These are phyloP conservation scores for Himalopsyche phryganea DNA, from an alignment of 1,140 invertebrate genomes.

Conservation along the genomic window DNA sequence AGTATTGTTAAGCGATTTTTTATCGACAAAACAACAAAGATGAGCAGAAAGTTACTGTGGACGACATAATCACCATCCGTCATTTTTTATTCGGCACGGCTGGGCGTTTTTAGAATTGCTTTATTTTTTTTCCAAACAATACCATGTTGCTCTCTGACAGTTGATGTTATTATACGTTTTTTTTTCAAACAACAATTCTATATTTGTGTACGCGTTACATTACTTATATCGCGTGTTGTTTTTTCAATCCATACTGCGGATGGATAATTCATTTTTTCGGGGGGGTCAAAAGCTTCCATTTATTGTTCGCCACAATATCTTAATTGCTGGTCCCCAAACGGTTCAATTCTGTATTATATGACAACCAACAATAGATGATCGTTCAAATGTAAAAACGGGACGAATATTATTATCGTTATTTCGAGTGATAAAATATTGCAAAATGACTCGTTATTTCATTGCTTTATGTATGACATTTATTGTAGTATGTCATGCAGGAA, in stretches of 20 bases:
- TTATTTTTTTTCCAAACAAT: too few relatives aligned
- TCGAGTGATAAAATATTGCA: too few relatives aligned
- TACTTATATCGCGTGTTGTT: conserved; percentile 1
- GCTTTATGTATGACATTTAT: too few relatives aligned
- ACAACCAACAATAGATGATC: too few relatives aligned
- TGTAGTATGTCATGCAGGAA: too few relatives aligned
- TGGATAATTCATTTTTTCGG: conserved; percentile 20
- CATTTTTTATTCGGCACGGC: conserved; percentile 3
- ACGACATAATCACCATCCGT: conserved; percentile 5
- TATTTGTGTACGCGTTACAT: too few relatives aligned
- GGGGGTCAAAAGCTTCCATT: conserved; percentile 18
- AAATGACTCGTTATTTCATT: too few relatives aligned
- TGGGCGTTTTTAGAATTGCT: not conserved
- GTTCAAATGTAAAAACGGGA: too few relatives aligned
- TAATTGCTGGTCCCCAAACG: conserved; percentile 29
- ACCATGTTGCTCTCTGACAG: too few relatives aligned
- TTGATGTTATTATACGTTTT: not conserved
- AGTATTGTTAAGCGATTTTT: not conserved
- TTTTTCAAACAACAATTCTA: not conserved
- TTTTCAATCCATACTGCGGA: conserved; percentile 22
- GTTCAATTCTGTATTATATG: not conserved
- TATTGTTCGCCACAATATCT: conserved; percentile 33
- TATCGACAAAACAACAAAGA: not conserved
- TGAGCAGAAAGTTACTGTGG: not conserved
- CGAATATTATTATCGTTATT: too few relatives aligned